Evolutionary conservation across 2,888 invertebrate genomes (phyloP).

Genomic region (Gortyna flavago): DNA sequence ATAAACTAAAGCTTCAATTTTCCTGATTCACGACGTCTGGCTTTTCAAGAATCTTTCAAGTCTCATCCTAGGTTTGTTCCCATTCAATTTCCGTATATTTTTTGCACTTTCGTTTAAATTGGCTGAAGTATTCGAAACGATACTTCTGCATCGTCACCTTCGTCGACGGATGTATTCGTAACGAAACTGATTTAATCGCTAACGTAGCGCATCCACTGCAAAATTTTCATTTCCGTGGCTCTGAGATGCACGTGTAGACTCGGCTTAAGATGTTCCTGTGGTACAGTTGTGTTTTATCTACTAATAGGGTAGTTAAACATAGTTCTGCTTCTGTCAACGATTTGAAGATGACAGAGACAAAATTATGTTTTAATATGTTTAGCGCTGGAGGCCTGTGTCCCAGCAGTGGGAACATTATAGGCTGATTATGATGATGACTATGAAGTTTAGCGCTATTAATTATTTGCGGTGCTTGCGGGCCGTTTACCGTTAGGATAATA

Average conservation of each 20-base stretch:
- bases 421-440: no score
- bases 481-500: no score
- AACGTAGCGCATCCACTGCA: slow-evolving; percentile 23
- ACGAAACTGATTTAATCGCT: slow-evolving; percentile 37
- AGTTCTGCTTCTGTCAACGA: no score
- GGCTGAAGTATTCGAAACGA: slow-evolving; percentile 1
- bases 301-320: neutral
- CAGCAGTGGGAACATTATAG: no score
- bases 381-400: no score
- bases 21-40: neutral
- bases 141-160: slow-evolving; percentile 33
- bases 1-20: neutral
- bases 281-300: slow-evolving; percentile 2
- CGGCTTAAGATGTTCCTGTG: neutral
- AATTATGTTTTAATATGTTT: neutral
- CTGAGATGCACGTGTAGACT: neutral
- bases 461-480: neutral
- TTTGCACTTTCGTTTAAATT: slow-evolving; percentile 25
- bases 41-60: neutral
- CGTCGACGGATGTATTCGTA: slow-evolving; percentile 10
- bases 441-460: no score
- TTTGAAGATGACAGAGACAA: neutral
- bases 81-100: slow-evolving; percentile 45
- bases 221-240: slow-evolving; percentile 39
- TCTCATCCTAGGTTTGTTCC: slow-evolving; percentile 9